Evolutionary conservation across 2,888 invertebrate genomes (phyloP).

Genomic region (Hetaerina titia): DNA sequence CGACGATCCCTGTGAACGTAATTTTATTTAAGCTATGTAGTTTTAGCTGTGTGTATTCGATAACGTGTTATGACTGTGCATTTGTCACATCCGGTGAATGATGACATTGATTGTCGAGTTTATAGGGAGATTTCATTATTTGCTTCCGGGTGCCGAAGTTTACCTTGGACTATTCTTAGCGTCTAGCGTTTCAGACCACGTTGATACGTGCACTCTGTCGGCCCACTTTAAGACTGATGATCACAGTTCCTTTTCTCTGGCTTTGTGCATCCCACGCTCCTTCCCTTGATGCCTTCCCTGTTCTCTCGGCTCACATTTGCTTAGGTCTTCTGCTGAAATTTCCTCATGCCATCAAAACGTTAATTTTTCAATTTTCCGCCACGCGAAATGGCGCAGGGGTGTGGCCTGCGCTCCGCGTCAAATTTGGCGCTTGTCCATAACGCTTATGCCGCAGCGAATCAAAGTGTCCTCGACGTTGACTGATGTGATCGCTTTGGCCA

Average conservation of each 20-base stretch:
- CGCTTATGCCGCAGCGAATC: conserved; percentile 20
- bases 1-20: no score
- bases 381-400: neutral
- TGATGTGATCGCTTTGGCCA: conserved; percentile 1
- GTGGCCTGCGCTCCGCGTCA: neutral
- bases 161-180: neutral
- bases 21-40: no score
- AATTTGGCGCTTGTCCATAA: conserved; percentile 32
- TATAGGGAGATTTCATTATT: no score
- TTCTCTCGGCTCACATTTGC: neutral
- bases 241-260: neutral
- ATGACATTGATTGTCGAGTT: no score
- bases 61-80: no score
- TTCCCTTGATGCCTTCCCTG: neutral
- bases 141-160: neutral
- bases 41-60: no score
- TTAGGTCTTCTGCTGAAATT: neutral
- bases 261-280: neutral
- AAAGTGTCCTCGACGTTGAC: conserved; percentile 17
- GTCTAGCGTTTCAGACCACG: neutral
- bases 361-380: conserved; percentile 39
- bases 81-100: no score
- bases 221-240: neutral
- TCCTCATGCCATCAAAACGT: conserved; percentile 10
- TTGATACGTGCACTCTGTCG: neutral